A percentile compares a stretch with the other conserved stretches of the same genome.
Conservation (phyloP, 2,113 vertebrate genomes). For the Onychorhynchus coronatus region DNA sequence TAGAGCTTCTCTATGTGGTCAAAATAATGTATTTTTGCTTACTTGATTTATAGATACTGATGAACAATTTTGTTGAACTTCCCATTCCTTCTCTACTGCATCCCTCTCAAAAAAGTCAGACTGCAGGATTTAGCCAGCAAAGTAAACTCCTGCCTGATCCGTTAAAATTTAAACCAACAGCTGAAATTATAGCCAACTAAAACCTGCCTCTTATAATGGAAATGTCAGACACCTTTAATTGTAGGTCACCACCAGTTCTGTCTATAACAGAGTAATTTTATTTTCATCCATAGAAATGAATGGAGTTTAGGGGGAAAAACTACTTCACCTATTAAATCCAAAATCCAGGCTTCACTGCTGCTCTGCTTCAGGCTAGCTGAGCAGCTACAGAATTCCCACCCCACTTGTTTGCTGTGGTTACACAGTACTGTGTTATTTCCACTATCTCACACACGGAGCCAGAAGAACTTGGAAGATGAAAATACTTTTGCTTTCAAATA, state of each 20-base stretch:
- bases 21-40: background rate
- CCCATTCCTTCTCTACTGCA: background rate
- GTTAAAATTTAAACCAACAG: background rate
- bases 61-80: background rate
- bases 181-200: background rate
- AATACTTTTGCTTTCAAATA: slow-evolving; percentile 59
- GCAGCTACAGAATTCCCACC: slow-evolving; percentile 35
- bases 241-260: background rate
- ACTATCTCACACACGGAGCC: slow-evolving; percentile 48
- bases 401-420: slow-evolving; percentile 60
- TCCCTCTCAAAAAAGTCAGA: background rate
- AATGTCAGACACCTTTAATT: slow-evolving; percentile 16
- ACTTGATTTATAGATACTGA: background rate
- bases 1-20: background rate
- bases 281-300: slow-evolving; percentile 17
- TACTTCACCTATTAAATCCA: background rate
- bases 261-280: background rate
- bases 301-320: background rate
- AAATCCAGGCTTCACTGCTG: background rate
- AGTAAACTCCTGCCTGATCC: background rate
- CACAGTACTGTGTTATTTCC: slow-evolving; percentile 35
- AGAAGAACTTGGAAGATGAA: slow-evolving; percentile 61
- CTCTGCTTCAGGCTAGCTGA: background rate
- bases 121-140: background rate
- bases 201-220: background rate